Conservation (phyloP, 2,797 vertebrate species). For the Morus bassanus region DNA sequence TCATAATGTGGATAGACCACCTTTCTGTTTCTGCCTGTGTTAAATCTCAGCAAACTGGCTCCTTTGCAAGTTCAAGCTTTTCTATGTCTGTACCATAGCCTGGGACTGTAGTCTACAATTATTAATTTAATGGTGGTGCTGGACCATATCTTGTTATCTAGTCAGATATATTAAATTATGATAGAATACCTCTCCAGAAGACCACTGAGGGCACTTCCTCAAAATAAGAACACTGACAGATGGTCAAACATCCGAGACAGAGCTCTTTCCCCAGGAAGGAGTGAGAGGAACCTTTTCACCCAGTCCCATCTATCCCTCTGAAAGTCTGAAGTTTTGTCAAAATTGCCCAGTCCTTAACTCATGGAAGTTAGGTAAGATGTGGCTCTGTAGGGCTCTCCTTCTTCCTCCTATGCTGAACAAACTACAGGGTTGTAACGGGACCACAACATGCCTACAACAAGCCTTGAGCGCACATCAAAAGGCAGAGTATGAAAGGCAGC, state of each 20-base stretch:
- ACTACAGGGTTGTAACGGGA: neutral
- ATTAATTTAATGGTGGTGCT: neutral
- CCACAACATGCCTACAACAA: neutral
- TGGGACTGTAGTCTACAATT: neutral
- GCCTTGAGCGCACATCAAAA: neutral
- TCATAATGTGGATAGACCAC: neutral
- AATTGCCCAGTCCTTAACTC: neutral
- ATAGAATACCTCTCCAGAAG: slow-evolving; percentile 3
- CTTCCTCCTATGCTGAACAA: neutral
- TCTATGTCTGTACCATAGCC: neutral
- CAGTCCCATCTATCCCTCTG: neutral
- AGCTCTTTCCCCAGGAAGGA: neutral
- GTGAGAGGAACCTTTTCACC: neutral
- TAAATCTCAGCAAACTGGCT: neutral
- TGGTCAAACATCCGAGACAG: neutral
- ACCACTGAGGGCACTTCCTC: neutral
- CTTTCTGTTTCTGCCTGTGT: neutral
- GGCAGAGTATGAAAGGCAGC: neutral
- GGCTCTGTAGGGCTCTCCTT: neutral
- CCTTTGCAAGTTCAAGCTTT: neutral
- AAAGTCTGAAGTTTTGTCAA: neutral
- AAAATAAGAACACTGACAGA: neutral
- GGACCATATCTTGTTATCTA: neutral
- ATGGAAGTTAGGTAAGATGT: neutral
- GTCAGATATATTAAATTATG: neutral